A percentile compares a stretch with the other conserved stretches of the same genome.
Evolutionary conservation across 2,113 vertebrate species (phyloP).

Genomic region (Calypte anna): DNA sequence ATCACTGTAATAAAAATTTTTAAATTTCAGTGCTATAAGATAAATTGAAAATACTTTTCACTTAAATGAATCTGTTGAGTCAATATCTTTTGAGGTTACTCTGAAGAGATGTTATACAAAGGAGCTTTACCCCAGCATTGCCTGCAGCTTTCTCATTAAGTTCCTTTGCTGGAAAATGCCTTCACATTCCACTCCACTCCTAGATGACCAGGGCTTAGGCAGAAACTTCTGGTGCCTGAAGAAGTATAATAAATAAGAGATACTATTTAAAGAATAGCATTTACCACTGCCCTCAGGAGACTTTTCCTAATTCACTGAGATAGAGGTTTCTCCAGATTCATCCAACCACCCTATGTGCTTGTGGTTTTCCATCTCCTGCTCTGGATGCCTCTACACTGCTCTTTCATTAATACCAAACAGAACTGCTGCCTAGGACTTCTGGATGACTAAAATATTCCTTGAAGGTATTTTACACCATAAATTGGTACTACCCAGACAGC

Average conservation of each 20-base stretch:
- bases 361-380: neutral
- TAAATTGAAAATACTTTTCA: neutral
- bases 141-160: neutral
- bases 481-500: neutral
- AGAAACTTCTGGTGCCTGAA: neutral
- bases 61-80: neutral
- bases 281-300: neutral
- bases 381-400: neutral
- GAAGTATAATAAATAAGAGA: neutral
- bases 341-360: neutral
- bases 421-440: neutral
- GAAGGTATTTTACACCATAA: neutral
- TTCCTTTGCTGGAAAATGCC: neutral
- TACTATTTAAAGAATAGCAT: neutral
- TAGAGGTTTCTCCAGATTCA: neutral
- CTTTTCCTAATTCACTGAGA: neutral
- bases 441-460: neutral
- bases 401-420: neutral
- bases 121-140: neutral
- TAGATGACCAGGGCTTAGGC: neutral
- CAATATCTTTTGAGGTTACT: neutral
- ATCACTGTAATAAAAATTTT: neutral
- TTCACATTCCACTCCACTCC: neutral
- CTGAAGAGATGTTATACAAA: neutral
- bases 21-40: neutral